A percentile compares a stretch with the other conserved stretches of the same genome.
Conservation (phyloP, 2,888 invertebrate genomes). For the Heliconius ethilla region DNA sequence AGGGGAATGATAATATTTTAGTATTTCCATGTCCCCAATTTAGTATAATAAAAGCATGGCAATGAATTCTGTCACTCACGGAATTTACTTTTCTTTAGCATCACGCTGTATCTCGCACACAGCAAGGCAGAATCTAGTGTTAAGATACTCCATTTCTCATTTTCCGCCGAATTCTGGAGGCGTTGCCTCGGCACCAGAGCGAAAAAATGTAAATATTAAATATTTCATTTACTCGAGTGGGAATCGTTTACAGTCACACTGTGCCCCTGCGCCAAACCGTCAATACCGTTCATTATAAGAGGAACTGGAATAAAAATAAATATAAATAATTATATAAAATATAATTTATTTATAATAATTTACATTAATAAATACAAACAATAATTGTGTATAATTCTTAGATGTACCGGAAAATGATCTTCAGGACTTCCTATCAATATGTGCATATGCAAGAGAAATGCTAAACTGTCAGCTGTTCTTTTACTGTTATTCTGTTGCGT, state of each 20-base stretch:
- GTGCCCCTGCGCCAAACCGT: background rate
- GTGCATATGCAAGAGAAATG: constrained; percentile 86
- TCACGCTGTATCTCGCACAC: no score
- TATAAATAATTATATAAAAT: background rate
- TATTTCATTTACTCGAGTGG: no score
- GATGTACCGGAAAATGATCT: constrained; percentile 71
- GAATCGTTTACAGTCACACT: no score
- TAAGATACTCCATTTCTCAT: no score
- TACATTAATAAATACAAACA: constrained; percentile 34
- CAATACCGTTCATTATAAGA: constrained; percentile 36
- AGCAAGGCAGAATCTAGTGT: no score
- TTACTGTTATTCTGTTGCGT: constrained; percentile 88
- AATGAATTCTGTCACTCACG: no score
- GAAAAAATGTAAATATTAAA: no score
- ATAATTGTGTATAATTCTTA: constrained; percentile 44
- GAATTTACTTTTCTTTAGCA: no score
- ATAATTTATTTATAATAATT: constrained; percentile 29
- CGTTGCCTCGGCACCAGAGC: no score
- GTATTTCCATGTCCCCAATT: background rate
- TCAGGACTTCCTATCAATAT: constrained; percentile 85
- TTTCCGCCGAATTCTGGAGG: no score
- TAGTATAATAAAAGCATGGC: no score
- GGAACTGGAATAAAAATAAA: background rate
- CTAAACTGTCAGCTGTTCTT: constrained; percentile 91
- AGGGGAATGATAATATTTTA: background rate